Evolutionary conservation across 2,888 invertebrate species (phyloP).

Genomic region (Ernsta delagoae): DNA sequence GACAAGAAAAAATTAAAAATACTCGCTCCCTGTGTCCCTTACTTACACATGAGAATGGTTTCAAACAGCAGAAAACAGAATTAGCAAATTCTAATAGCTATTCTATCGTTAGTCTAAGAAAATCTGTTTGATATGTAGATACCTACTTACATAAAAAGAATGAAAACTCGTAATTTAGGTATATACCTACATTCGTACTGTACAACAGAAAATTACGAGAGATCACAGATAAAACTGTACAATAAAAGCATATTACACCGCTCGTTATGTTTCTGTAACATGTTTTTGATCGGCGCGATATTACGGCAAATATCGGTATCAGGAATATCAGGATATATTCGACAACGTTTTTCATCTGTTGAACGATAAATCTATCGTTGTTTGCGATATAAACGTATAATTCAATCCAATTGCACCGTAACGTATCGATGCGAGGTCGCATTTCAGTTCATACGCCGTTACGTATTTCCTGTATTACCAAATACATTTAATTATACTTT

Average conservation of each 20-base stretch:
- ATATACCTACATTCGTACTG: background rate
- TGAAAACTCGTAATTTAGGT: background rate
- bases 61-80: no score
- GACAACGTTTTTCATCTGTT: constrained; percentile 13
- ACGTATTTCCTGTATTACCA: no score
- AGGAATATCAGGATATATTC: constrained; percentile 13
- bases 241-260: background rate
- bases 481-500: no score
- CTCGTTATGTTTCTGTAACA: background rate
- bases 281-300: background rate
- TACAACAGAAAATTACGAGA: background rate
- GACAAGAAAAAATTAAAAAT: no score
- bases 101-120: no score
- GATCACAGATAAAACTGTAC: background rate
- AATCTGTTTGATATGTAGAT: no score
- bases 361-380: constrained; percentile 18
- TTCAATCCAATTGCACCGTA: constrained; percentile 19
- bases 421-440: background rate
- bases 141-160: no score
- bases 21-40: no score
- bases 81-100: no score
- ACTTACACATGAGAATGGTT: no score
- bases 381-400: constrained; percentile 24
- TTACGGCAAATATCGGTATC: background rate
- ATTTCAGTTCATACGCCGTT: background rate